phyloP scores from a whole-genome alignment of 2,888 invertebrate species.

The Zootermopsis nevadensis region DNA sequence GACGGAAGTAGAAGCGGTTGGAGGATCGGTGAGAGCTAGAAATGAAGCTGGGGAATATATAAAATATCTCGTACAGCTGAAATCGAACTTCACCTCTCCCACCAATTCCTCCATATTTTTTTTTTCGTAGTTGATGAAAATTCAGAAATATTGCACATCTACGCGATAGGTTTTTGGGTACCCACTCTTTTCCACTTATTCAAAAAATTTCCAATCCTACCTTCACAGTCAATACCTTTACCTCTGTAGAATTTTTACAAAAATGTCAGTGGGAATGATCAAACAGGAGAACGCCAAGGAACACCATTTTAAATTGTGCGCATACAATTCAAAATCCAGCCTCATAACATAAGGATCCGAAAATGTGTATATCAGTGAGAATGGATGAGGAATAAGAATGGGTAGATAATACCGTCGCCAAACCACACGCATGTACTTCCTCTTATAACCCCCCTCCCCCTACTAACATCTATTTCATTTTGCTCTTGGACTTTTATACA shows the following conservation, averaged over 20 bases:
- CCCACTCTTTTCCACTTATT: not conserved
- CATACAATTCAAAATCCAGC: not conserved
- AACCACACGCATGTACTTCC: not conserved
- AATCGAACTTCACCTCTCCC: not conserved
- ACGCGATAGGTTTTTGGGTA: not conserved
- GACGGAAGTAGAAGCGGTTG: not conserved
- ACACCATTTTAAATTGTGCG: not conserved
- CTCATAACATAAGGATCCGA: not conserved
- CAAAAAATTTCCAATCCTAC: not conserved
- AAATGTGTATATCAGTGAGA: not conserved
- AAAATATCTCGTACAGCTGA: not conserved
- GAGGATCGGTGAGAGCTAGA: not conserved
- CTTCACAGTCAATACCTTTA: not conserved
- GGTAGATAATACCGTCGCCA: not conserved
- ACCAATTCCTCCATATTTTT: not conserved
- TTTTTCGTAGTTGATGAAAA: not conserved
- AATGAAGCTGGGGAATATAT: slow-evolving; percentile 1
- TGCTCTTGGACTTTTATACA: not conserved
- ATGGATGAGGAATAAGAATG: not conserved
- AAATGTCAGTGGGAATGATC: not conserved
- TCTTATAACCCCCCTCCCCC: not conserved
- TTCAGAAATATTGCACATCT: slow-evolving; percentile 8
- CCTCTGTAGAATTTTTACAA: not conserved
- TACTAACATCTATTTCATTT: too few relatives aligned
- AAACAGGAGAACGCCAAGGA: not conserved